These are phyloP conservation scores for Pseudopleuronectes americanus DNA, from an alignment of 2,797 vertebrate genomes.

Conservation along the genomic window DNA sequence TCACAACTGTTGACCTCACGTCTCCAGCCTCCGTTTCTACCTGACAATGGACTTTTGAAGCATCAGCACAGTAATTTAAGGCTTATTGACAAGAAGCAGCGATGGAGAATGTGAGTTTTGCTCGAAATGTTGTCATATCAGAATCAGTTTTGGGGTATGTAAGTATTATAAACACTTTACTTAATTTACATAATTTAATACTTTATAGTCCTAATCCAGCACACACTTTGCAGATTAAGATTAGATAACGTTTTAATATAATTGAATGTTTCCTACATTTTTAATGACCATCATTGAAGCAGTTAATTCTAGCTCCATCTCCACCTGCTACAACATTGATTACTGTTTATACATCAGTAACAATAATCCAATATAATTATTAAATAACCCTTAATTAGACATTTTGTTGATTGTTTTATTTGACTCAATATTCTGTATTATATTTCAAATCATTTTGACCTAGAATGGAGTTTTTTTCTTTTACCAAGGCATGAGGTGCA, in stretches of 20 bases:
- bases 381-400: background rate
- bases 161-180: too few species aligned
- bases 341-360: background rate
- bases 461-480: too few species aligned
- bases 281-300: background rate
- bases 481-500: background rate
- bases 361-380: background rate
- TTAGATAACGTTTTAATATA: too few species aligned
- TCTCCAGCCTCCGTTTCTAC: background rate
- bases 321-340: background rate
- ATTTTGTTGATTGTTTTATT: too few species aligned
- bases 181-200: too few species aligned
- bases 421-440: too few species aligned
- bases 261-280: background rate
- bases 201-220: too few species aligned
- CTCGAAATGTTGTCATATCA: background rate
- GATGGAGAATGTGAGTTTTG: background rate
- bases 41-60: background rate
- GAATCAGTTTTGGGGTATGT: too few species aligned
- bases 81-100: too few species aligned
- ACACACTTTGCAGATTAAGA: too few species aligned
- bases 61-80: too few species aligned
- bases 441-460: too few species aligned
- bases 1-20: slow-evolving; percentile 6
- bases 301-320: background rate